Base-by-base conservation (phyloP, 2,888 invertebrate genomes). In the Lochmaea capreae region DNA sequence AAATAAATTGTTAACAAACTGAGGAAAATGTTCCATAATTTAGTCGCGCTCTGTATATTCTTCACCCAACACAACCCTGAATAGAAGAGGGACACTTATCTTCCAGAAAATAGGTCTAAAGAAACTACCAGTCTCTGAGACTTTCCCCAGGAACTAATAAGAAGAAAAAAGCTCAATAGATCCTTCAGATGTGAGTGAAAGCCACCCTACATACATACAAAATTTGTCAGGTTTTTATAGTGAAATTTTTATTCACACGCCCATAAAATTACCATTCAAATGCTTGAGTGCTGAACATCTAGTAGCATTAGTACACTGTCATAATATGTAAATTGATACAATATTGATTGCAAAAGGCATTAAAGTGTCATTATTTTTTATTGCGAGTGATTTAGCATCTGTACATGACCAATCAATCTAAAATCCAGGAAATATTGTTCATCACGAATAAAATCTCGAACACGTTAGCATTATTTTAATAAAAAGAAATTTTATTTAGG, bases 281-380 rank as follows among this genome's bases (percentile, higher is more conserved):
- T 16, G 52, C 14, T 5, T 1, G 18, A 54, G 16, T 18, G 5
- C 54, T 10, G 18, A 54, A 16, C 54, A 54, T 54, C 18, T 16
- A 54, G 54, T 10, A 16, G 54, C 18, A 16, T 16, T 16, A 54
- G 16, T 54, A 54, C 4, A 16, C 54, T 9, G 16, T 16, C 33
- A 61, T 61, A n/a, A 9, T 39, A 39, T 61, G 39, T 16, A 61
- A 61, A 61, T 33, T 61, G 61, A 61, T 61, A 61, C 33, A n/a
- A 61, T 39, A 61, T 61, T 61, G 61, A 61, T 61, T 33, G 39
- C 61, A 16, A 14, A 61, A 61, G 4, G 33, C 39, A 61, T 61
- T n/a, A 61, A 61, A 61, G 33, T 33, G n/a, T 61, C 61, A 39
- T 61, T 61, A 39, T 39, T 59, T 61, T 61, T 61, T 46, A 61